Percentiles rank a stretch among this genome's conserved stretches.
Conservation (phyloP, 2,797 vertebrate species). For the Hyperoplus immaculatus region DNA sequence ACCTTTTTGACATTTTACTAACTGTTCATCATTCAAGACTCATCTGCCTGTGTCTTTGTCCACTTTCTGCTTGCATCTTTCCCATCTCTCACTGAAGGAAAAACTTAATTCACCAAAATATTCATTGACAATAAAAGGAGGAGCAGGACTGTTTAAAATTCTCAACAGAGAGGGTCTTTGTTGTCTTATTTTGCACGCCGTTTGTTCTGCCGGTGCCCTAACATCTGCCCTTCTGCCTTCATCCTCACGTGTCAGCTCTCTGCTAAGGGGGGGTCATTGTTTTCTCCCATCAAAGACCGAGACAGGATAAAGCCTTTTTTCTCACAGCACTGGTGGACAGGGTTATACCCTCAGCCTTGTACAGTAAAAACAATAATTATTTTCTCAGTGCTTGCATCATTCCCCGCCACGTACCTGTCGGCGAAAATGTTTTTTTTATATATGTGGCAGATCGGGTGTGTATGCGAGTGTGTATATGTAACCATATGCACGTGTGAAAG, state of each 20-base stretch:
- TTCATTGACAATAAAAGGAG: neutral
- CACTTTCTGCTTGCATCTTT: slow-evolving; percentile 46
- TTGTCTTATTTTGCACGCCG: slow-evolving; percentile 60
- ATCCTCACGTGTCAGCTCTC: slow-evolving; percentile 45
- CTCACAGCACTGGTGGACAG: slow-evolving; percentile 41
- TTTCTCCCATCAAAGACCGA: slow-evolving; percentile 33
- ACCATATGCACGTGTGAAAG: slow-evolving; percentile 52
- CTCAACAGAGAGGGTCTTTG: slow-evolving; percentile 48
- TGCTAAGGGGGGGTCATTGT: slow-evolving; percentile 23
- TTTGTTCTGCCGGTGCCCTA: slow-evolving; percentile 41
- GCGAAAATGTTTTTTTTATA: slow-evolving; percentile 54
- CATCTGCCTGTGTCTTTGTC: slow-evolving; percentile 44
- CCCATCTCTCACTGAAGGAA: slow-evolving; percentile 32
- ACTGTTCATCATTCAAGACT: slow-evolving; percentile 29
- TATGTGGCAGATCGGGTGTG: slow-evolving; percentile 56
- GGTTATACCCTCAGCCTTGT: slow-evolving; percentile 50
- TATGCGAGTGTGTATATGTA: slow-evolving; percentile 61
- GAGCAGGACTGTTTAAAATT: slow-evolving; percentile 23
- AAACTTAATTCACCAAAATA: slow-evolving; percentile 28
- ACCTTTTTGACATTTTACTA: slow-evolving; percentile 47
- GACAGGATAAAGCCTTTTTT: slow-evolving; percentile 54
- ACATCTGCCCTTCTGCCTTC: slow-evolving; percentile 46
- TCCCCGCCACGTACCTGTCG: slow-evolving; percentile 39
- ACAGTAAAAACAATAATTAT: slow-evolving; percentile 56
- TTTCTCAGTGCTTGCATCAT: slow-evolving; percentile 68